Conservation (phyloP, 2,888 invertebrate genomes). For the Graphium colonna region DNA sequence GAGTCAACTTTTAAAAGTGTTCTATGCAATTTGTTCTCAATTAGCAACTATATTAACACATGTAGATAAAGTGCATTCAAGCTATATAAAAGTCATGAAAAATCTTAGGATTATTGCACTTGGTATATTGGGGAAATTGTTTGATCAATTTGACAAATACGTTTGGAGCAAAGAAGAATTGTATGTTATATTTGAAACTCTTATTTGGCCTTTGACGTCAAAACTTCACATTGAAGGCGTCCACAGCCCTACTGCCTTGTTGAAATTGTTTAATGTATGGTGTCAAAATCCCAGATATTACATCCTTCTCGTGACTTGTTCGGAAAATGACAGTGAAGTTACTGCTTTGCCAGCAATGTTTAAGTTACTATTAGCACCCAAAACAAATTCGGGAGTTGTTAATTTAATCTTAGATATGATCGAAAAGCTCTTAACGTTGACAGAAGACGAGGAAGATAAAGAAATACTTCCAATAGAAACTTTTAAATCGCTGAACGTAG, state of each 20-base stretch:
- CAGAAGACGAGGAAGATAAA: conserved; percentile 79
- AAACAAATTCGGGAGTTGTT: conserved; percentile 83
- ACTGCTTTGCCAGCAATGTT: conserved; percentile 85
- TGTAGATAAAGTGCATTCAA: conserved; percentile 78
- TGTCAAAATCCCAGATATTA: conserved; percentile 89
- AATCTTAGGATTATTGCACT: conserved; percentile 83
- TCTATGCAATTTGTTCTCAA: conserved; percentile 84
- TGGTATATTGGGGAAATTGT: conserved; percentile 84
- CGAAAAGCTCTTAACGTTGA: conserved; percentile 85
- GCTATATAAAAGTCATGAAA: conserved; percentile 82
- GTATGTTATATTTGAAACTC: conserved; percentile 86
- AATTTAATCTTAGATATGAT: conserved; percentile 86
- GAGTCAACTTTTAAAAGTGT: conserved; percentile 84
- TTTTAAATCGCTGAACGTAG: conserved; percentile 49
- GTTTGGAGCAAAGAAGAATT: conserved; percentile 85
- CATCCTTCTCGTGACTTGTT: conserved; percentile 82
- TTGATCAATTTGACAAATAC: conserved; percentile 88
- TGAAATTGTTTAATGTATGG: conserved; percentile 91
- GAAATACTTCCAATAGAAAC: conserved; percentile 59
- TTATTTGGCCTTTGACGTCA: conserved; percentile 89
- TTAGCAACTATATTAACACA: conserved; percentile 82
- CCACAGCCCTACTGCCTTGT: conserved; percentile 88
- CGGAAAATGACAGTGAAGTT: conserved; percentile 58
- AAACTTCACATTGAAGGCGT: conserved; percentile 90
- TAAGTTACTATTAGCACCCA: conserved; percentile 84